Evolutionary conservation across 2,113 vertebrate genomes (phyloP).

Genomic region (Motacilla tschutschensis): DNA sequence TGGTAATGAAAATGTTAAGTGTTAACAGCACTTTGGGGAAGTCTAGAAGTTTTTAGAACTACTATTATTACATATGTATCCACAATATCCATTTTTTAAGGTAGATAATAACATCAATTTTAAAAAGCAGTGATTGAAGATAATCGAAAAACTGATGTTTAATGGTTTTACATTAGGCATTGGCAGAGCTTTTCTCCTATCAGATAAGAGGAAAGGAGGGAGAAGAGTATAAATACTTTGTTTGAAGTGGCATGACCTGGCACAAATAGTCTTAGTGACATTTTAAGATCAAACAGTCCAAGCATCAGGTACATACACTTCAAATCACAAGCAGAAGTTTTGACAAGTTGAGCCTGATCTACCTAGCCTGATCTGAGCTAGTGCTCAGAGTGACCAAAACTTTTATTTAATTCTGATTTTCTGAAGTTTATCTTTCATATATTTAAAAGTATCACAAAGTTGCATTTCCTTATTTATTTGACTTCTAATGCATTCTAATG

Average conservation of each 20-base stretch:
- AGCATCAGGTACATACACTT: not conserved
- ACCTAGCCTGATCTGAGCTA: not conserved
- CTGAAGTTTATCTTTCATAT: not conserved
- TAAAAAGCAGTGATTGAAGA: not conserved
- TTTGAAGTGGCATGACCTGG: not conserved
- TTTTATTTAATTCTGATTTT: not conserved
- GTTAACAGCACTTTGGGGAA: not conserved
- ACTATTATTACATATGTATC: not conserved
- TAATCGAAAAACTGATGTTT: not conserved
- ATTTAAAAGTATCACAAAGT: not conserved
- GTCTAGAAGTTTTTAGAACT: not conserved
- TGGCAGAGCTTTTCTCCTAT: not conserved
- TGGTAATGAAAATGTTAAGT: not conserved
- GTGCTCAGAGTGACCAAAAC: not conserved
- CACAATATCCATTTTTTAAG: not conserved
- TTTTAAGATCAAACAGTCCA: conserved; percentile 14
- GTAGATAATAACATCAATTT: not conserved
- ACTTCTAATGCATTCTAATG: not conserved
- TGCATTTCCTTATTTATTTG: not conserved
- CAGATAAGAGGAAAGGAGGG: not conserved
- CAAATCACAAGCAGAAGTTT: not conserved
- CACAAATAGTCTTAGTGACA: conserved; percentile 17
- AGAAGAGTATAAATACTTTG: not conserved
- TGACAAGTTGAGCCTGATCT: not conserved
- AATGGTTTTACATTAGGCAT: not conserved